Base-by-base conservation (phyloP, 2,888 invertebrate species). In the Pilophorus perplexus region DNA sequence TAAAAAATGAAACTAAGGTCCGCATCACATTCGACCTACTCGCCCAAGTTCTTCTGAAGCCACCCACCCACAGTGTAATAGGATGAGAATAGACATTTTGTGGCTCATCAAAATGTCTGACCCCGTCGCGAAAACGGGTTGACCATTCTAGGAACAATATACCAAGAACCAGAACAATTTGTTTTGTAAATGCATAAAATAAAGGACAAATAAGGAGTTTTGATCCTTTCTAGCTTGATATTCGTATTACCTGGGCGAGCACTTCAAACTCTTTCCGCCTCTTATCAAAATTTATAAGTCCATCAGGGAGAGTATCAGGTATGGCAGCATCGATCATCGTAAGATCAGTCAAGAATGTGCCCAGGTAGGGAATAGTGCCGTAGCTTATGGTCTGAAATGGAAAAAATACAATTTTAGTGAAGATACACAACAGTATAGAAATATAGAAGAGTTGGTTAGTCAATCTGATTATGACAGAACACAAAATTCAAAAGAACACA, bases 261-360 rank as follows among this genome's bases (percentile, higher is more conserved):
- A 99, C 93, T 80, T 99, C 99, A 78, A 99, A 99, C 78, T 99
- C 98, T 79, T 97, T 97, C 69, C 97, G 82, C 66, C 94, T 85
- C 78, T 99, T 99, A 77, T 99, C 98, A 77, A 99, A 98, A 79
- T 99, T 99, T 55, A 99, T 94, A 52, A 98, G 82, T 50, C 90
- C 89, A 69, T 89, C 90, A 46, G 85, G 84, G 18, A 78, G 76
- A 77, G 85, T 85, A 75, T 94, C 94, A 0, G 93, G 91, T 75
- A 90, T 92, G 33, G 97, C 97, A 12, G 96, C 93, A 79, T 99
- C 96, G 74, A 98, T 94, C 95, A 98, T 97, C 1, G 96, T 97
- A 71, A 99, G 84, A 79, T 99, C 99, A 2, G 98, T 99, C 65
- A 99, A 81, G 79, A 99, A 99, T 2, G 97, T 98, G 23, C 98